Conservation (phyloP, 2,113 vertebrate genomes). For the Columba livia region DNA sequence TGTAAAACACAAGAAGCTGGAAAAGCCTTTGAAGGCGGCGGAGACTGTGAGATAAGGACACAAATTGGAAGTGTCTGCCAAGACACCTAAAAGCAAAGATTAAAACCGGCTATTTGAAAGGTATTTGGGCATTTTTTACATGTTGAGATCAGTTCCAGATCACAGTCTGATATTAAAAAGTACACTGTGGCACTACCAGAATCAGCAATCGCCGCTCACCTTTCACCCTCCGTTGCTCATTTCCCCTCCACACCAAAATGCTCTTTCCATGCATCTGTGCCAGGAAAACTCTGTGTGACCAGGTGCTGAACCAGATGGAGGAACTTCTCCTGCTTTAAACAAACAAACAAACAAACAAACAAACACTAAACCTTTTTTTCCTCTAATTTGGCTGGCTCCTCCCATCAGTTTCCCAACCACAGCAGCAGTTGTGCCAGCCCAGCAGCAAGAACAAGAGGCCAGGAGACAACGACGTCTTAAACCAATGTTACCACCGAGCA, state of each 20-base stretch:
- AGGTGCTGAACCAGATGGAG: background rate
- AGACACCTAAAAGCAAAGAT: background rate
- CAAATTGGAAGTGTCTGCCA: background rate
- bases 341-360: conserved; percentile 53
- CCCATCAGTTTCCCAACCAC: conserved; percentile 18
- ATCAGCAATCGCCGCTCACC: conserved; percentile 41
- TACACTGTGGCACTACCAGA: background rate
- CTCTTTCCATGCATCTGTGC: conserved; percentile 18
- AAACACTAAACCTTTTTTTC: background rate
- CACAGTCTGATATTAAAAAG: background rate
- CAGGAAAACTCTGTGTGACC: conserved; percentile 6
- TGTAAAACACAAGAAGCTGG: background rate
- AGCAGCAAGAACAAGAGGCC: conserved; percentile 16
- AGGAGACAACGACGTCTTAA: conserved; percentile 18
- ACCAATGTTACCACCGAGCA: conserved; percentile 43
- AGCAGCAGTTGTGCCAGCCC: background rate
- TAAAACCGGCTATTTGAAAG: background rate
- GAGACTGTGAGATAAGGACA: background rate
- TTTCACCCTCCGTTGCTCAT: background rate
- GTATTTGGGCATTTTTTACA: background rate
- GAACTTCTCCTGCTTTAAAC: conserved; percentile 46
- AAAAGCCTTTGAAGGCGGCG: background rate
- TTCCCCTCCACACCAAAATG: conserved; percentile 12
- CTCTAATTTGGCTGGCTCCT: background rate
- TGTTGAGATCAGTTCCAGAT: background rate